Conservation (phyloP, 1,140 invertebrate genomes). For the Drosophila melanica region DNA sequence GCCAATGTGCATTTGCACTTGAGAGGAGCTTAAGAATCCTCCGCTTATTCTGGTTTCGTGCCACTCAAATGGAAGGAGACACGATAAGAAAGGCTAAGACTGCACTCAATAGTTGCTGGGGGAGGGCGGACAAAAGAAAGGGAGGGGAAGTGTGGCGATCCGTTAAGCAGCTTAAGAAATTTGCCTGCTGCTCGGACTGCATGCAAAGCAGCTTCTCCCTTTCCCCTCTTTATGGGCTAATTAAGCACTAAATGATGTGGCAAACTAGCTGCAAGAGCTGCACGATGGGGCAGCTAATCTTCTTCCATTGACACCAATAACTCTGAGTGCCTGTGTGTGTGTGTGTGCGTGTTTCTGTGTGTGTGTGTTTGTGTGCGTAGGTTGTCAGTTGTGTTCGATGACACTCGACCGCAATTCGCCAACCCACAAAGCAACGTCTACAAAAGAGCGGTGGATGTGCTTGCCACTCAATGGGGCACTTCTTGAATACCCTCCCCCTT, state of each 20-base stretch:
- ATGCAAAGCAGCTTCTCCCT: slow-evolving; percentile 12
- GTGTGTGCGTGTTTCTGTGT: neutral
- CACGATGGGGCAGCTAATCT: slow-evolving; percentile 13
- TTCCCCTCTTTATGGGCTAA: slow-evolving; percentile 22
- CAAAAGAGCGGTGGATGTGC: slow-evolving; percentile 22
- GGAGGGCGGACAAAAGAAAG: neutral
- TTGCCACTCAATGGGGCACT: slow-evolving; percentile 52
- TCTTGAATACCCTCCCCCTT: neutral
- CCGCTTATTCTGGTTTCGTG: slow-evolving; percentile 25
- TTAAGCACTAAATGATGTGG: slow-evolving; percentile 51
- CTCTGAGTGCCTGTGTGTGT: slow-evolving; percentile 2
- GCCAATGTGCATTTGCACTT: slow-evolving; percentile 25
- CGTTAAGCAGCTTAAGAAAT: slow-evolving; percentile 54
- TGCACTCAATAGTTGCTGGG: slow-evolving; percentile 39
- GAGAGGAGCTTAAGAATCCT: slow-evolving; percentile 13
- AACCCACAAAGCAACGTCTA: slow-evolving; percentile 32
- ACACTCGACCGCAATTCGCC: slow-evolving; percentile 73
- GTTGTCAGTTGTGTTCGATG: slow-evolving; percentile 56
- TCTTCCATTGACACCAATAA: slow-evolving; percentile 22
- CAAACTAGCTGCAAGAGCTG: slow-evolving; percentile 39
- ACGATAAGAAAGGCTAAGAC: slow-evolving; percentile 47
- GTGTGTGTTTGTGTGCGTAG: slow-evolving; percentile 11
- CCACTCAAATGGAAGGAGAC: slow-evolving; percentile 47
- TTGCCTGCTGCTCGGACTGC: slow-evolving; percentile 20
- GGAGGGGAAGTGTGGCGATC: neutral